Evolutionary conservation across 2,113 vertebrate species (phyloP).

Genomic region (Daubentonia madagascariensis): DNA sequence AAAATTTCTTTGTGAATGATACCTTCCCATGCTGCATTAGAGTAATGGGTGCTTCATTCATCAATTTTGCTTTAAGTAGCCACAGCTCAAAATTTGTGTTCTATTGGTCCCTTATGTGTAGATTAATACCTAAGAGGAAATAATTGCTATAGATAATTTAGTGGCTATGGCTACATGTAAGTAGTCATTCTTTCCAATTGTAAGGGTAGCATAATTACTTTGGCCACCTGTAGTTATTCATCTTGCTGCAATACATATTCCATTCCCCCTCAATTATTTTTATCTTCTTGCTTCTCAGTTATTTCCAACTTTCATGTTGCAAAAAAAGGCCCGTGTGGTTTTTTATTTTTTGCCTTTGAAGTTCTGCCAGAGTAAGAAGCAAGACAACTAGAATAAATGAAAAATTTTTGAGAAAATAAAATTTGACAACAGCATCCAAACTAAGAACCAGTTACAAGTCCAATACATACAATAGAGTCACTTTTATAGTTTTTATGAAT

Average conservation of each 20-base stretch:
- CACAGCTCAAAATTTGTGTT: background rate
- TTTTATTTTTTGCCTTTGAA: background rate
- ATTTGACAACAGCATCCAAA: background rate
- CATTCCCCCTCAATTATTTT: background rate
- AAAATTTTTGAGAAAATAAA: background rate
- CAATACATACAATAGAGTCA: background rate
- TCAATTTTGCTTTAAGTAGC: background rate
- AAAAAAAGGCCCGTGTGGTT: background rate
- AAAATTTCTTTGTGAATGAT: background rate
- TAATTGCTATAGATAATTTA: background rate
- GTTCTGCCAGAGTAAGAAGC: background rate
- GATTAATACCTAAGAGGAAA: constrained; percentile 1
- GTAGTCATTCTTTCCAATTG: background rate
- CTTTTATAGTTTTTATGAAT: background rate
- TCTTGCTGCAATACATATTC: background rate
- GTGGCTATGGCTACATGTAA: background rate
- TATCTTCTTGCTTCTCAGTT: background rate
- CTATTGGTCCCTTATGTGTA: background rate
- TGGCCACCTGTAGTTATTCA: background rate
- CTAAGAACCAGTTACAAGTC: background rate
- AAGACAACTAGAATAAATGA: background rate
- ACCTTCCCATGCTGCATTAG: background rate
- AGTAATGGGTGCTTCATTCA: background rate
- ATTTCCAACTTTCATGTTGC: background rate
- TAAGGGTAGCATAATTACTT: background rate